Evolutionary conservation across 2,113 vertebrate species (phyloP), one percentile per base, ranked within the genome.

Genomic region (Columba livia): DNA sequence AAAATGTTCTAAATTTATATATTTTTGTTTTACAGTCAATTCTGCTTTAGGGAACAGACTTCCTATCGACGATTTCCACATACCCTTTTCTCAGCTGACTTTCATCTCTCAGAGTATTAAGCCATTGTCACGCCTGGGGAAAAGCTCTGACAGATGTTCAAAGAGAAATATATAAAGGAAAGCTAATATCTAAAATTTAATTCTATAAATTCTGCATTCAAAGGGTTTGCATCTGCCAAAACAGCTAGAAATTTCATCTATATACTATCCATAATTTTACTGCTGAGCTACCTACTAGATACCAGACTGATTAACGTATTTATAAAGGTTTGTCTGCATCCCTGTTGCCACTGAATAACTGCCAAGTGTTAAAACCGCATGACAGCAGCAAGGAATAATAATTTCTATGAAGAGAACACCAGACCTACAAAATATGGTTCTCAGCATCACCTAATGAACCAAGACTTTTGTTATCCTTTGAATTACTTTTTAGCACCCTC

Each of bases 71-170:
- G 1, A 50, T 88, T 95, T 94, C 64, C 82, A 56, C 26, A 29
- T 44, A 51, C 11, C 23, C 23, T 90, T 90, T 91, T 92, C 84
- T 84, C 32, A 85, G 44, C 32, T 94, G 60, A 61, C 56, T 94
- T 67, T 82, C 34, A 85, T 78, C 58, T 79, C 62, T 62, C 44
- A 36, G 17, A 86, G 84, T 94, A 66, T 94, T 89, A 72, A 95
- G 58, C 24, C 29, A 69, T 40, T 77, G 44, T 70, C 47, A 70
- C 54, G 60, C 75, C 64, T 81, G 54, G 58, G 89, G 66, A 36
- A 96, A 96, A 90, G 84, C 57, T 86, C 79, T 93, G 74, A 86
- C 79, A 95, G 36, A 23, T 93, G 54, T 93, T 86, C 78, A 85
- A 87, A 95, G 5, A 65, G 57, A 88, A 96, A 89, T 29, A 77